Evolutionary conservation across 1,140 invertebrate genomes (phyloP).

Genomic region (Drosophila oshimai): DNA sequence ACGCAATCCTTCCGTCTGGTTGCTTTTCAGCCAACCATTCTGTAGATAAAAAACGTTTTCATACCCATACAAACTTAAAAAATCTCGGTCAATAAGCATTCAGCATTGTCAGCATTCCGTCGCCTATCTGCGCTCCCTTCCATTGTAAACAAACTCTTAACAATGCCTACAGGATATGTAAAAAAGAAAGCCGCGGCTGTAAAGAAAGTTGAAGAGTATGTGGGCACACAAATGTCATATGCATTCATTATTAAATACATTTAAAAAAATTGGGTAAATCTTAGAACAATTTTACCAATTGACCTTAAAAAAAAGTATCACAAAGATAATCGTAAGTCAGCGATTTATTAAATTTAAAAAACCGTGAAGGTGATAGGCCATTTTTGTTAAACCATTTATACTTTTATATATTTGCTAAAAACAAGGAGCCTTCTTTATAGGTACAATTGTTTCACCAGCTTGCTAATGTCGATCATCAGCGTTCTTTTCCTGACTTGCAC

Average conservation of each 20-base stretch:
- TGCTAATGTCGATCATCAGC: no score
- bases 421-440: no score
- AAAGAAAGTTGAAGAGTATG: background rate
- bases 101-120: conserved; percentile 28
- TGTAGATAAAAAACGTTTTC: conserved; percentile 40
- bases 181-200: conserved; percentile 20
- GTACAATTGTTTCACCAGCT: no score
- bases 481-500: no score
- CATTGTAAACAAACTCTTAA: conserved; percentile 45
- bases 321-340: no score
- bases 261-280: conserved; percentile 1
- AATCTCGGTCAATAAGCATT: conserved; percentile 68
- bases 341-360: no score
- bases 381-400: no score
- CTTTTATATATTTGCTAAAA: no score
- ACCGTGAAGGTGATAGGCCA: no score
- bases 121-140: background rate
- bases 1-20: background rate
- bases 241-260: conserved; percentile 52
- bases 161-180: conserved; percentile 37
- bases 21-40: conserved; percentile 3
- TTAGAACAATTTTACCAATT: no score
- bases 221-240: conserved; percentile 37
- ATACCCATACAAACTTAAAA: conserved; percentile 51
- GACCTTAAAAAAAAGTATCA: no score